These are phyloP conservation scores for Phyllotreta striolata DNA, from an alignment of 2,888 invertebrate species.

Conservation along the genomic window DNA sequence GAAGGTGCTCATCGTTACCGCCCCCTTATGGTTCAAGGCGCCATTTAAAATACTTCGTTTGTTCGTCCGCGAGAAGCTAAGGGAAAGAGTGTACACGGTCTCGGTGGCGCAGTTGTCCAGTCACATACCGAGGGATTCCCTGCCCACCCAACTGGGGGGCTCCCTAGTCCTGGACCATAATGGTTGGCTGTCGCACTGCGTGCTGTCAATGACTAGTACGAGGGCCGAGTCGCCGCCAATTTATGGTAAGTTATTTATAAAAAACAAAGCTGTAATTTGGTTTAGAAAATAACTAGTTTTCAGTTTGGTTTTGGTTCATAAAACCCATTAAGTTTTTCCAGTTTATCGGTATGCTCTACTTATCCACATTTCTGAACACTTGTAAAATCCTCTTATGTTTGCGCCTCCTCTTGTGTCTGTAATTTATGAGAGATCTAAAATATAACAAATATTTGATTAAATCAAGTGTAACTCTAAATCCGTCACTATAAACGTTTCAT, in stretches of 20 bases:
- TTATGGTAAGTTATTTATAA: conserved; percentile 52
- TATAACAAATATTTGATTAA: no score
- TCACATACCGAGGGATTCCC: conserved; percentile 89
- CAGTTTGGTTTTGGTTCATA: no score
- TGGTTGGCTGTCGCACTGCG: conserved; percentile 77
- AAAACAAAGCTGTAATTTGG: no score
- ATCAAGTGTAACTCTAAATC: not conserved
- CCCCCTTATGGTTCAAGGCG: conserved; percentile 98
- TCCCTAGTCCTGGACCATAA: conserved; percentile 87
- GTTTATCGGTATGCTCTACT: no score
- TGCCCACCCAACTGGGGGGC: conserved; percentile 91
- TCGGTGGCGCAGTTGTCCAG: conserved; percentile 87
- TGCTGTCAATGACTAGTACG: conserved; percentile 79
- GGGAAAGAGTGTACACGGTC: conserved; percentile 95
- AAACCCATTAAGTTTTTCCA: no score
- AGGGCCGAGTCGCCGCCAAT: conserved; percentile 56
- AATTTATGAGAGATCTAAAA: no score
- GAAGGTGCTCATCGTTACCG: conserved; percentile 96
- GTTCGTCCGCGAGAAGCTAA: conserved; percentile 93
- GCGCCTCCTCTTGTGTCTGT: no score
- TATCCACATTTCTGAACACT: no score
- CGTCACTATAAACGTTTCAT: not conserved
- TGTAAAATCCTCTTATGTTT: no score
- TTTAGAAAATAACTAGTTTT: no score
- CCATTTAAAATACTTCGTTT: conserved; percentile 94